Base-by-base conservation (phyloP, 64 coral and sea anemone genomes). In the Porites australiensis region DNA sequence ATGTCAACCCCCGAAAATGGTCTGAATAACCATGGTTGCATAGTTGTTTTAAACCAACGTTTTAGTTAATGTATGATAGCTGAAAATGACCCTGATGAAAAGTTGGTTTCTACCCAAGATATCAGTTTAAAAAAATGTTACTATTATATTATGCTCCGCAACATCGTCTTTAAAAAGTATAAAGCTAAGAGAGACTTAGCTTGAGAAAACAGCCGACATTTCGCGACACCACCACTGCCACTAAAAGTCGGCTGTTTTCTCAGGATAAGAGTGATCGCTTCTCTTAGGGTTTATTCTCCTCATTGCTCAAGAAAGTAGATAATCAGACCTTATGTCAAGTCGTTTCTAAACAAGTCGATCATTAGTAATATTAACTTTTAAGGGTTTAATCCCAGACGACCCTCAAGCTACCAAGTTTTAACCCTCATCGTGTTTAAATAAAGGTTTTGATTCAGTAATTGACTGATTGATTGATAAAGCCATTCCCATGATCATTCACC, bases 41-140 rank as follows among this genome's bases (percentile, higher is more conserved):
- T 66, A 66, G 63, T 66, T 66, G 63, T 66, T 66, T 66, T 66
- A 19, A 66, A 2, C 63, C n/a, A 66, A 13, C n/a, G 63, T 66
- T 18, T 66, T 66, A 66, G 63, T 66, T 66, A 18, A 66, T 66
- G 4, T 66, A 66, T 66, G 63, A 66, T 66, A 66, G 63, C 2
- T 66, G 2, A 66, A 66, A 66, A 66, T 59, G 13, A 59, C 63
- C 63, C 63, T 66, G 4, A 66, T 18, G 14, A 66, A 18, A 66
- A 66, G 63, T 66, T 66, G n/a, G 63, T 66, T 66, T 66, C 63
- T 66, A 66, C 63, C 63, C 8, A 66, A 66, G 63, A 66, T 66
- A 66, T 66, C n/a, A 66, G 63, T 15, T 66, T 18, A 66, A 66
- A 37, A 37, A 66, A 66, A 37, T 37, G 27, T 37, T 0, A 37